Evolutionary conservation across 2,113 vertebrate species (phyloP), one percentile per base, ranked within the genome.

Genomic region (Puffinus mauretanicus): DNA sequence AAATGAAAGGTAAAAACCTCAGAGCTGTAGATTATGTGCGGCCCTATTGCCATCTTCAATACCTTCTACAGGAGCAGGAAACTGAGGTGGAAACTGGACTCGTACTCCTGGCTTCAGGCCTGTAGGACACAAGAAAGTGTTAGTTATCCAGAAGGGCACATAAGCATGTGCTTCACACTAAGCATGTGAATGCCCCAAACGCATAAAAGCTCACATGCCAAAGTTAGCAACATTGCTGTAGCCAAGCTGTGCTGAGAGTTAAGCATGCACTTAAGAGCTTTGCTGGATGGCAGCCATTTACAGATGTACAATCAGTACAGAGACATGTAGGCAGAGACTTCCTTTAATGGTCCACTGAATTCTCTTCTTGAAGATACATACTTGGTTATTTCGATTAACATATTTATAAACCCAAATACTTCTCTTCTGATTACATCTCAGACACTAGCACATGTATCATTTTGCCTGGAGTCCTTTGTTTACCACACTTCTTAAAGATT

Each of bases 181-280:
- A 81, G 86, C 81, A 92, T 13, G 70, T 58, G 78, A 89, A 80
- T 47, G 83, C 46, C 95, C 49, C 77, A 20, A 84, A 73, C 2
- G 4, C 42, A 58, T 44, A 86, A 86, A 79, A 62, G 81, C 83
- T 91, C 55, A 57, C 92, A 89, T 26, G 88, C 91, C 96, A 92
- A 94, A 96, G 95, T 94, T 94, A 94, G 86, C 91, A 96, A 85
- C 93, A 15, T 0, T 10, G 57, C 90, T 57, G 47, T 3, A 85
- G 95, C 91, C 91, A 95, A 94, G 93, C 78, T 71, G 70, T 61
- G 87, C 85, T 89, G 58, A 75, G 95, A 85, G 94, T 82, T 95
- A 83, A 96, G 94, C 95, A 83, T 47, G 67, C 83, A 84, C 77
- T 95, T 94, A 85, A 97, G 94, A 91, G 91, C 93, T 95, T 87